Evolutionary conservation across 2,797 vertebrate genomes (phyloP).

Genomic region (Tenualosa ilisha): DNA sequence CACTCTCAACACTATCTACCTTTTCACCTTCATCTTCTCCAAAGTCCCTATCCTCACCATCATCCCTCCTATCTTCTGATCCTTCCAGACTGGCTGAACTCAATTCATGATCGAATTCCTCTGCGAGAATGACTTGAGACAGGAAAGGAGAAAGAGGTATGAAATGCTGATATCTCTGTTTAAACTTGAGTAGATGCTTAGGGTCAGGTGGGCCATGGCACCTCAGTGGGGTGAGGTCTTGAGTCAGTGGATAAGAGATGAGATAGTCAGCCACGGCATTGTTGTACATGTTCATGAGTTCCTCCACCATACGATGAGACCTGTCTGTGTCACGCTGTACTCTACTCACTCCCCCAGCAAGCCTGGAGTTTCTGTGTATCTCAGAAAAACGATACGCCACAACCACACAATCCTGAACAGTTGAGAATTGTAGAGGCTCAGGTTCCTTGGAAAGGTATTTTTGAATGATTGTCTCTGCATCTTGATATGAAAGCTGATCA

Average conservation of each 20-base stretch:
- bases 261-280: slow-evolving; percentile 44
- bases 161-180: slow-evolving; percentile 9
- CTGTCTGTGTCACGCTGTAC: not conserved
- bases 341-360: slow-evolving; percentile 29
- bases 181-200: slow-evolving; percentile 29
- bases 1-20: not conserved
- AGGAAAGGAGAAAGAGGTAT: slow-evolving; percentile 42
- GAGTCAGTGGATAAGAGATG: slow-evolving; percentile 35
- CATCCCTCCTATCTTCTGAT: not conserved
- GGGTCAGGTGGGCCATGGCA: slow-evolving; percentile 41
- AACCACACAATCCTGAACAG: slow-evolving; percentile 33
- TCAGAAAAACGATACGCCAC: slow-evolving; percentile 37
- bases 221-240: slow-evolving; percentile 45
- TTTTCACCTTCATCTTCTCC: not conserved
- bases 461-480: slow-evolving; percentile 37
- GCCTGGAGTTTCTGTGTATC: slow-evolving; percentile 28
- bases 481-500: slow-evolving; percentile 24
- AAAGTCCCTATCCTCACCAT: not conserved
- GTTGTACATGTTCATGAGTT: slow-evolving; percentile 51
- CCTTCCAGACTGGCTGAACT: not conserved
- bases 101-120: not conserved
- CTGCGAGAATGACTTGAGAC: slow-evolving; percentile 23
- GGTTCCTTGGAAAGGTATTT: not conserved
- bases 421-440: slow-evolving; percentile 1
- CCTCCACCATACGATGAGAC: slow-evolving; percentile 46